Evolutionary conservation across 2,888 invertebrate genomes (phyloP), one percentile per base, ranked within the genome.

Genomic region (Agrochola litura): DNA sequence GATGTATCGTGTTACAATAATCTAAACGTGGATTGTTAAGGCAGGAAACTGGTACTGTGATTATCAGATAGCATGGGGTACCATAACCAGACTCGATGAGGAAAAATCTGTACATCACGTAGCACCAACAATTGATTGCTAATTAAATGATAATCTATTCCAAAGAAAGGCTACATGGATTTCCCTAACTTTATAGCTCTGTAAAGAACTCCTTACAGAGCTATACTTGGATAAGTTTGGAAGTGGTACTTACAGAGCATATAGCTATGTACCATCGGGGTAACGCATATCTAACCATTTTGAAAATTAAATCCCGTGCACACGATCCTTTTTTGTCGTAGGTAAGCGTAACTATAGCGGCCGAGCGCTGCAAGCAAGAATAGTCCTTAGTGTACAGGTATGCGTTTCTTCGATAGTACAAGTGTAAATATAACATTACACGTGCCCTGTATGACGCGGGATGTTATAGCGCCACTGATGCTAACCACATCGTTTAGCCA

Each of bases 401-500:
- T 14, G 5, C 14, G 16, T 12, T 43, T 9, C 43, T 43, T 43
- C 9, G 43, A 43, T 43, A 9, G 52, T 52, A 52, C 52, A 52
- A 22, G 22, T 52, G 22, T 22, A 19, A 52, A 52, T 70, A 37
- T 52, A 58, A 65, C 49, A 74, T 61, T 76, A 71, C 49, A 63
- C 69, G 68, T 65, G 71, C 61, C 49, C 22, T 19, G 14, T 65
- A 63, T 71, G 70, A 73, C 66, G 71, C 43, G 22, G 30, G 60
- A n/a, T 72, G 63, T 71, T 22, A 66, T 68, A 79, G 79, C 78
- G 81, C 78, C 79, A 72, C 37, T 75, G 77, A 79, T 60, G 65
- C 58, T 78, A 73, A 84, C 77, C 79, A 58, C 83, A 76, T 66
- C 73, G 73, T 79, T 82, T 81, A 79, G 16, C 81, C 71, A 78